phyloP scores from a whole-genome alignment of 53 echinoderm and acorn worm species.

The Patiria pectinifera region DNA sequence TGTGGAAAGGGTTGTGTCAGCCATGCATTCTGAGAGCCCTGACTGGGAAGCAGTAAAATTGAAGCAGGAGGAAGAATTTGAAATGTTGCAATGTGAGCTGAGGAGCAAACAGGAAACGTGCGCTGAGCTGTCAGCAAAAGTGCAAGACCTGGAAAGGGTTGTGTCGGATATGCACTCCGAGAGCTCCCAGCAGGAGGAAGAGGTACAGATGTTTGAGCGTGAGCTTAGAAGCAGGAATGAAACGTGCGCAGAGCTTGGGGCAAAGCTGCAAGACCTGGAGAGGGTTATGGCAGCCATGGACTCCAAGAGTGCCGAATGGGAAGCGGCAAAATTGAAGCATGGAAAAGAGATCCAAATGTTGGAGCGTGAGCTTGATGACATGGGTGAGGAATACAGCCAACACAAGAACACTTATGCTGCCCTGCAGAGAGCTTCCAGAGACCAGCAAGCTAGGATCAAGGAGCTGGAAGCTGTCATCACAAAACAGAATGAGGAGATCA shows the following conservation, averaged over 20 bases:
- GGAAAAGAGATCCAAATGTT: conserved; percentile 19
- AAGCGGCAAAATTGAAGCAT: conserved; percentile 4
- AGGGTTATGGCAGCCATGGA: conserved; percentile 7
- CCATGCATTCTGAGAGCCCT: background rate
- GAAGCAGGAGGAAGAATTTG: conserved; percentile 16
- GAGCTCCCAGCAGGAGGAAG: conserved; percentile 3
- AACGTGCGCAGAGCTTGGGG: background rate
- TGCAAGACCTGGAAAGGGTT: conserved; percentile 5
- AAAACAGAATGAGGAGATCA: conserved; percentile 15
- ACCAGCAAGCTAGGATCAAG: conserved; percentile 32
- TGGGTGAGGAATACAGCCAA: conserved; percentile 18
- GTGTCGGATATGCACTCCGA: background rate
- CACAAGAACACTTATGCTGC: conserved; percentile 27
- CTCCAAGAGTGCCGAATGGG: conserved; percentile 1
- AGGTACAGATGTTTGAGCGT: conserved; percentile 17
- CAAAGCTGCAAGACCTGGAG: background rate
- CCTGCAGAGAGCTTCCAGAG: conserved; percentile 21
- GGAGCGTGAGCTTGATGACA: conserved; percentile 41
- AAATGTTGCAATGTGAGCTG: conserved; percentile 26
- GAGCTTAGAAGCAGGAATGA: conserved; percentile 19
- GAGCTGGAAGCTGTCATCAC: conserved; percentile 14
- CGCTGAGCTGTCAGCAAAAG: conserved; percentile 5
- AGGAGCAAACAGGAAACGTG: background rate
- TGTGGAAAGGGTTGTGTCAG: background rate
- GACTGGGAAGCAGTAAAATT: conserved; percentile 19